Base-by-base conservation (phyloP, 2,888 invertebrate species). In the Therioaphis trifolii region DNA sequence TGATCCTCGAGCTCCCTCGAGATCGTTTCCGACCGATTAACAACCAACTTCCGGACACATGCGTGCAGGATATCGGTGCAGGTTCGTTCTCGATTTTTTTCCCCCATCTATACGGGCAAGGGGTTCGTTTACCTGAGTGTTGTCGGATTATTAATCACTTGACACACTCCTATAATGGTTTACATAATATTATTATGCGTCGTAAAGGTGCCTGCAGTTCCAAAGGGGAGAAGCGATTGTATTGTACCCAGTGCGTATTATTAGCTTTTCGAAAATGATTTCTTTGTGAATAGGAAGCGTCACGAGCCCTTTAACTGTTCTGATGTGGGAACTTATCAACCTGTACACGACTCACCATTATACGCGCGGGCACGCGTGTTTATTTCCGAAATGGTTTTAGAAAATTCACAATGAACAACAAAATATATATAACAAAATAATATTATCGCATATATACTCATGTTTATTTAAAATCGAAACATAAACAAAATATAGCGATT, bases 1-100 rank as follows among this genome's bases (percentile, higher is more conserved):
- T 61, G 79, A 71, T 69, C n/a, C 9, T 58, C 46, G 35, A n/a
- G 74, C 63, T 82, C 82, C 82, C 82, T 52, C 63, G 66, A 82
- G 82, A 82, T 82, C 74, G 72, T 72, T 80, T 80, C 80, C 80
- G 74, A 82, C 82, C 82, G 82, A 82, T 82, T 82, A 82, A 82
- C 82, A 74, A 82, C 74, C 82, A 14, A 82, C 82, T 82, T 82
- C 82, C 82, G 82, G 82, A 27, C 82, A 82, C 66, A 74, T 82
- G 82, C 82, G 82, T 82, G 82, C 82, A 74, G 82, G 82, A 82
- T 66, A 74, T 74, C 74, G 82, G 74, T n/a, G 74, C 82, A 82
- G 82, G 72, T 74, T 40, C 74, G 21, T 80, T 72, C 49, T 72
- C 61, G 69, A 72, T 80, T 80, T 69, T 21, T 12, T 74, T 43